Conservation (phyloP, 2,888 invertebrate species). For the Cosmia trapezina region DNA sequence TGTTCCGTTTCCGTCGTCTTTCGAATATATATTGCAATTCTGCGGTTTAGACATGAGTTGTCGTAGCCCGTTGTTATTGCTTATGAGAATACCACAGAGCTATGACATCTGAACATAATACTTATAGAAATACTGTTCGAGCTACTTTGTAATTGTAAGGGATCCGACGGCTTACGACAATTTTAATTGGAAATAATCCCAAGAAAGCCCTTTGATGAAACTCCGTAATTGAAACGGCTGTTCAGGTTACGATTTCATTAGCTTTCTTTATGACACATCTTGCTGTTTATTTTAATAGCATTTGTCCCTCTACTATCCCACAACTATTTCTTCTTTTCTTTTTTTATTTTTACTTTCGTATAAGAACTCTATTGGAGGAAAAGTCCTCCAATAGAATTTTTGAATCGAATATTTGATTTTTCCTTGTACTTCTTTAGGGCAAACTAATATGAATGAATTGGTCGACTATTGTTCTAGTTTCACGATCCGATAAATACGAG, state of each 20-base stretch:
- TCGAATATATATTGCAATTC: conserved; percentile 67
- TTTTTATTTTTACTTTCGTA: too few species aligned
- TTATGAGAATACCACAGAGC: conserved; percentile 48
- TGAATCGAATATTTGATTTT: conserved; percentile 21
- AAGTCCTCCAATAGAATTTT: background rate
- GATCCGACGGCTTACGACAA: conserved; percentile 29
- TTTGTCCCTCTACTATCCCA: background rate
- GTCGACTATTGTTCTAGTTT: conserved; percentile 61
- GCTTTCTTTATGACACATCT: background rate
- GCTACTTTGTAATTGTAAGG: conserved; percentile 28
- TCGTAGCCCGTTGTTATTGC: conserved; percentile 59
- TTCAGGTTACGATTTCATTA: conserved; percentile 12
- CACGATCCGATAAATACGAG: conserved; percentile 58
- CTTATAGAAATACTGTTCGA: conserved; percentile 30
- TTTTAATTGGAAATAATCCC: conserved; percentile 57
- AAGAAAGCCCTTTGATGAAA: conserved; percentile 41
- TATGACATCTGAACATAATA: conserved; percentile 44
- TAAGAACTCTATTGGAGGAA: too few species aligned
- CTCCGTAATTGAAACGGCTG: conserved; percentile 35
- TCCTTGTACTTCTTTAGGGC: conserved; percentile 11
- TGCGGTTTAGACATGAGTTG: conserved; percentile 57
- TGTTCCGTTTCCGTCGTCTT: conserved; percentile 69
- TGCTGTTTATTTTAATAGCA: background rate
- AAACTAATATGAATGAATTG: conserved; percentile 20
- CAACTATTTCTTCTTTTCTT: background rate